Percentiles rank a stretch among this genome's conserved stretches.
Evolutionary conservation across 1,140 invertebrate genomes (phyloP).

Genomic region (Dendroctonus ponderosae): DNA sequence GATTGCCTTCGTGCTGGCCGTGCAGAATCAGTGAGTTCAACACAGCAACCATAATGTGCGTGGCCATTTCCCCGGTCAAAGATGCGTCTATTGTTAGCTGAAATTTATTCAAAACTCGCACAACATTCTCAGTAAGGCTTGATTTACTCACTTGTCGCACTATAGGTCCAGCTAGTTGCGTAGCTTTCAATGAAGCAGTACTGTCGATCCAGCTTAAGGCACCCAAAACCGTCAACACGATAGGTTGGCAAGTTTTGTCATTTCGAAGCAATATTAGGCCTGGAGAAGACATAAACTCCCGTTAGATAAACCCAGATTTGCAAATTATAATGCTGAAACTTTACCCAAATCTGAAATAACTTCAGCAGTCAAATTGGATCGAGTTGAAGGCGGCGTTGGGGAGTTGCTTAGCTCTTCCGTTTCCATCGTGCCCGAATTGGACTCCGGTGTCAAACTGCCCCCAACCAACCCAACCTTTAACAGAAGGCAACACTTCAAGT

Average conservation of each 20-base stretch:
- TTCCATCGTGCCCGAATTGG: conserved; percentile 61
- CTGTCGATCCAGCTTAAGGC: conserved; percentile 86
- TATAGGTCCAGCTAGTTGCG: conserved; percentile 62
- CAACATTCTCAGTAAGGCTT: not conserved
- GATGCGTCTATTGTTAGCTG: conserved; percentile 58
- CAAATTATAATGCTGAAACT: not conserved
- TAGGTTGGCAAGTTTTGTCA: conserved; percentile 63
- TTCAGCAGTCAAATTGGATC: conserved; percentile 61
- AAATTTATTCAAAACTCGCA: not conserved
- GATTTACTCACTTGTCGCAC: conserved; percentile 31
- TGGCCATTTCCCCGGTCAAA: conserved; percentile 63
- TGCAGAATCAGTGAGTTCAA: conserved; percentile 74
- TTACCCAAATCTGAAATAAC: conserved; percentile 72
- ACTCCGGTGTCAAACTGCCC: conserved; percentile 49
- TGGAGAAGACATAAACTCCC: conserved; percentile 8
- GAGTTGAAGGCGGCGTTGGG: conserved; percentile 52
- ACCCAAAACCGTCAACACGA: conserved; percentile 63
- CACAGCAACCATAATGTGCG: conserved; percentile 69
- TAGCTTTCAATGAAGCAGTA: conserved; percentile 72
- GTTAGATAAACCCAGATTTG: too few species aligned
- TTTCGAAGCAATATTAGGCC: conserved; percentile 59
- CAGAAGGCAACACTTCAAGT: not conserved
- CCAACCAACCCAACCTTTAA: conserved; percentile 56
- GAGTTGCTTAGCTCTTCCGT: conserved; percentile 65
- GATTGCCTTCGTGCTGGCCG: conserved; percentile 83